Evolutionary conservation across 2,113 vertebrate genomes (phyloP).

Genomic region (Phrynosoma blainvillii): DNA sequence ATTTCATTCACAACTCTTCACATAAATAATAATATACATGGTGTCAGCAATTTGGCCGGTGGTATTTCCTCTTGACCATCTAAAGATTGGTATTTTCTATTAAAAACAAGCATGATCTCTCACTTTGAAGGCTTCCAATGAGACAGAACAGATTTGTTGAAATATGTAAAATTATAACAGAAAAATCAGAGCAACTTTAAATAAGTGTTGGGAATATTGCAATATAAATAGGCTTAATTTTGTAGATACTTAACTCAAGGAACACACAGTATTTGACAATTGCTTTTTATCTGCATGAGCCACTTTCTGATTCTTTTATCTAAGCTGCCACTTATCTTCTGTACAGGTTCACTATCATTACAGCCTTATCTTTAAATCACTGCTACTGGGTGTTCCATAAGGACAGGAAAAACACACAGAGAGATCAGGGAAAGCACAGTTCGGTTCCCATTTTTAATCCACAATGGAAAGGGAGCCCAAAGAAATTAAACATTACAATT

Average conservation of each 20-base stretch:
- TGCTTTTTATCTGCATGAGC: constrained; percentile 26
- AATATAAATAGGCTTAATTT: constrained; percentile 57
- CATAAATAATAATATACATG: too few species aligned
- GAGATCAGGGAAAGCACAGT: constrained; percentile 30
- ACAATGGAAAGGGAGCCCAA: neutral
- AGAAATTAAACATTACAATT: constrained; percentile 9
- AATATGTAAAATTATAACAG: constrained; percentile 38
- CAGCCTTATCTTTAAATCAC: constrained; percentile 42
- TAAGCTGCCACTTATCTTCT: constrained; percentile 39
- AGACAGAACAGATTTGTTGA: too few species aligned
- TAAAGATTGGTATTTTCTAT: too few species aligned
- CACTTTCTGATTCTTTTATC: constrained; percentile 50
- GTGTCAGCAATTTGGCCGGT: too few species aligned
- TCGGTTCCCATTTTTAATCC: neutral
- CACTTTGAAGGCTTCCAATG: too few species aligned
- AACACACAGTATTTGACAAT: constrained; percentile 59
- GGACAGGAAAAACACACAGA: neutral
- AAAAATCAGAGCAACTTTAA: constrained; percentile 36
- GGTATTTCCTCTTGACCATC: too few species aligned
- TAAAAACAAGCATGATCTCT: too few species aligned
- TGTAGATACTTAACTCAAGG: constrained; percentile 58
- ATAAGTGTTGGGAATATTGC: constrained; percentile 50
- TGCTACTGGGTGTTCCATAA: constrained; percentile 22
- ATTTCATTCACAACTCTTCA: too few species aligned
- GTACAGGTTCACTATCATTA: constrained; percentile 34